A percentile compares a stretch with the other conserved stretches of the same genome.
phyloP scores from a whole-genome alignment of 1,140 invertebrate species.

The Zaprionus camerounensis region DNA sequence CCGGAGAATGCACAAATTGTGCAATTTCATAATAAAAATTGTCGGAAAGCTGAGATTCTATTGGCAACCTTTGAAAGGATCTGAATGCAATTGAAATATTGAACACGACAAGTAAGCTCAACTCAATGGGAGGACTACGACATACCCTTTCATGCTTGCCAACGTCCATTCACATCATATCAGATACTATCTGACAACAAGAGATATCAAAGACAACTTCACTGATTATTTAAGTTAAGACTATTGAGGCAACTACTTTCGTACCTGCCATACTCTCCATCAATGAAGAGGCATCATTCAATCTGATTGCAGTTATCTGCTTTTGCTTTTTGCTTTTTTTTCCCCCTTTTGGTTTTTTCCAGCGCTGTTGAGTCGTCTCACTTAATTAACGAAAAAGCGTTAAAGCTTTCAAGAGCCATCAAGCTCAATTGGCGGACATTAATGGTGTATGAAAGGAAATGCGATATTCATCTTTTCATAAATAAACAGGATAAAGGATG shows the following conservation, averaged over 20 bases:
- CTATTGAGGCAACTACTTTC: too few species aligned
- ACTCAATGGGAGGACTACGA: not conserved
- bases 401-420: not conserved
- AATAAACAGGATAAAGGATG: not conserved
- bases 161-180: not conserved
- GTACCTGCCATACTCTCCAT: not conserved
- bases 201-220: not conserved
- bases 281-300: not conserved
- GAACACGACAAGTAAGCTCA: not conserved
- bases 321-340: not conserved
- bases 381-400: constrained; percentile 15
- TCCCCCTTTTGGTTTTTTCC: not conserved
- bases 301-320: not conserved
- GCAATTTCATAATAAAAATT: constrained; percentile 4
- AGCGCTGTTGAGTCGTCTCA: not conserved
- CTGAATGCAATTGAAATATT: constrained; percentile 5
- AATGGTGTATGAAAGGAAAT: not conserved
- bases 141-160: not conserved
- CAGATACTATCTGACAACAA: not conserved
- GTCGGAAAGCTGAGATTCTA: constrained; percentile 7
- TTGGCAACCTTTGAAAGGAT: not conserved
- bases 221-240: not conserved
- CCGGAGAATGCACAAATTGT: constrained; percentile 5
- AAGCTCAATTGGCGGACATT: constrained; percentile 4
- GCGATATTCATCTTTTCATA: not conserved